These are phyloP conservation scores for Otocyon megalotis DNA, from an alignment of 2,113 vertebrate species.

Conservation along the genomic window DNA sequence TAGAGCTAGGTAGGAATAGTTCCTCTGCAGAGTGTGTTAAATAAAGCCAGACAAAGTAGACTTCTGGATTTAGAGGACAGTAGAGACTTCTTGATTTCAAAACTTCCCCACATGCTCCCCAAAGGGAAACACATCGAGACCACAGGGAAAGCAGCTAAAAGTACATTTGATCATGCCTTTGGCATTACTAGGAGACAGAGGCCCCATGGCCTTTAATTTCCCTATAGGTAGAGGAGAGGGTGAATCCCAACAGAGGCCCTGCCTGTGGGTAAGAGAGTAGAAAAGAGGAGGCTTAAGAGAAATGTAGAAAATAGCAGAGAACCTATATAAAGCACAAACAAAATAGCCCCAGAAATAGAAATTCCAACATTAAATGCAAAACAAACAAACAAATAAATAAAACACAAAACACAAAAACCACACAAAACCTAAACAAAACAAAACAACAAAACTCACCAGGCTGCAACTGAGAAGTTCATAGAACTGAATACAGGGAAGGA, in stretches of 20 bases:
- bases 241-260: neutral
- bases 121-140: neutral
- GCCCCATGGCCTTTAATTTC: neutral
- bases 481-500: neutral
- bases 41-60: neutral
- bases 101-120: neutral
- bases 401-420: neutral
- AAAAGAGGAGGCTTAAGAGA: neutral
- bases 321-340: neutral
- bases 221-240: neutral
- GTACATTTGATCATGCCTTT: neutral
- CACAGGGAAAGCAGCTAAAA: neutral
- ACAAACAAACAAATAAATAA: neutral
- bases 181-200: conserved; percentile 14
- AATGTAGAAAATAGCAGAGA: neutral
- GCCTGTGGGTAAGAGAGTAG: neutral
- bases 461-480: neutral
- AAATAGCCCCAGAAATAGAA: neutral
- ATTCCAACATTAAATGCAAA: neutral
- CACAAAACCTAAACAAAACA: no score
- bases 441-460: neutral
- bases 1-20: neutral
- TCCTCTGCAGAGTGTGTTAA: neutral
- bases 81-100: neutral
- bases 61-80: neutral